Conservation (phyloP, 2,888 invertebrate species). For the Luperina nickerlii region DNA sequence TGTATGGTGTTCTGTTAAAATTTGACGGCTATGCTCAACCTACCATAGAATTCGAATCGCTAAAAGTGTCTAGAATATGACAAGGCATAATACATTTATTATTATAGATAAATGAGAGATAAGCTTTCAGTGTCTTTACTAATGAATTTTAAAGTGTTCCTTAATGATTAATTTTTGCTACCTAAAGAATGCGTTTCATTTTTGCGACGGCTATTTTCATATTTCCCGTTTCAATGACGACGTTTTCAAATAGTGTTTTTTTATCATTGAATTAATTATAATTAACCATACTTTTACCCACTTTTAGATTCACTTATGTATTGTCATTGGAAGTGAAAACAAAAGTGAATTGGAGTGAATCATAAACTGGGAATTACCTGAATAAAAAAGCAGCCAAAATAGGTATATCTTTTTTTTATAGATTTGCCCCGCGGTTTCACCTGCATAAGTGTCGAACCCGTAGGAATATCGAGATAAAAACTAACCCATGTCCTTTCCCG, state of each 20-base stretch:
- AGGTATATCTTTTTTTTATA: not conserved
- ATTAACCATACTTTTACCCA: not conserved
- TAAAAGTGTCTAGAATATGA: conserved; percentile 42
- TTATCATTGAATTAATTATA: not conserved
- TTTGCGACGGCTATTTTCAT: not conserved
- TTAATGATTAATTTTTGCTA: not conserved
- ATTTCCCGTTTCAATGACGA: not conserved
- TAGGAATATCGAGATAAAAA: too few relatives aligned
- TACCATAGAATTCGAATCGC: conserved; percentile 46
- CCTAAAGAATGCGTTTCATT: not conserved
- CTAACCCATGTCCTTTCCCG: too few relatives aligned
- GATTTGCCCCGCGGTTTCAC: too few relatives aligned
- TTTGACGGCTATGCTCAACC: conserved; percentile 43
- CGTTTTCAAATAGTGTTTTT: not conserved
- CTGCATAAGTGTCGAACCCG: too few relatives aligned
- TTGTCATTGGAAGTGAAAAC: not conserved
- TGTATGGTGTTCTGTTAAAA: conserved; percentile 40
- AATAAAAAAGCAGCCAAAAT: not conserved
- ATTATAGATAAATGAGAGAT: not conserved
- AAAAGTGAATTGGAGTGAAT: too few relatives aligned
- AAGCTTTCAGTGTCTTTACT: not conserved
- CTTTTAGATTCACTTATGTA: not conserved
- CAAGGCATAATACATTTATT: not conserved
- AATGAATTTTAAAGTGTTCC: not conserved
- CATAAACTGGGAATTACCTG: not conserved